A percentile compares a stretch with the other conserved stretches of the same genome.
These are phyloP conservation scores for Salmo trutta DNA, from an alignment of 2,797 vertebrate species.

Conservation along the genomic window DNA sequence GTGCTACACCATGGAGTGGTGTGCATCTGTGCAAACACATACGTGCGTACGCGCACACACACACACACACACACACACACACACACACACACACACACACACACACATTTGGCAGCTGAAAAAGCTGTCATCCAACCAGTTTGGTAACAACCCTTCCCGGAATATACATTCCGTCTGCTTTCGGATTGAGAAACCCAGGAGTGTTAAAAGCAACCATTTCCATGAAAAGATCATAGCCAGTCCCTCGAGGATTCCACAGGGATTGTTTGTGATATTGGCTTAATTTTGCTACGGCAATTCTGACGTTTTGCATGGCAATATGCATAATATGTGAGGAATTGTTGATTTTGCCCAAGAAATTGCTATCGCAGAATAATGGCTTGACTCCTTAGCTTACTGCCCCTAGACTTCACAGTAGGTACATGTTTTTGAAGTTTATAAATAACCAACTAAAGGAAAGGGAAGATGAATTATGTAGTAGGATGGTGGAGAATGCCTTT, in stretches of 20 bases:
- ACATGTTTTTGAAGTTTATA: conserved; percentile 1
- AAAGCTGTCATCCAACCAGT: background rate
- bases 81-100: background rate
- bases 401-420: conserved; percentile 1
- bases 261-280: too few species aligned
- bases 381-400: background rate
- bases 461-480: conserved; percentile 9
- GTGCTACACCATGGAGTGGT: background rate
- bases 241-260: too few species aligned
- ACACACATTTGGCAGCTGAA: background rate
- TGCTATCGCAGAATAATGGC: too few species aligned
- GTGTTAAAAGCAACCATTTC: background rate
- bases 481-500: background rate
- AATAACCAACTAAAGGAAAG: conserved; percentile 17
- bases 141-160: background rate
- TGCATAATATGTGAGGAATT: too few species aligned
- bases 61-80: background rate
- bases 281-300: too few species aligned
- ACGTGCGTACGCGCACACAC: background rate
- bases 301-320: too few species aligned
- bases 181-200: background rate
- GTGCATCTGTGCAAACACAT: background rate
- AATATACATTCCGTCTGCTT: conserved; percentile 6
- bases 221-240: background rate
- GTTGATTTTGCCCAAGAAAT: too few species aligned